Evolutionary conservation across 2,113 vertebrate species (phyloP), one percentile per base, ranked within the genome.

Genomic region (Etheostoma cragini): DNA sequence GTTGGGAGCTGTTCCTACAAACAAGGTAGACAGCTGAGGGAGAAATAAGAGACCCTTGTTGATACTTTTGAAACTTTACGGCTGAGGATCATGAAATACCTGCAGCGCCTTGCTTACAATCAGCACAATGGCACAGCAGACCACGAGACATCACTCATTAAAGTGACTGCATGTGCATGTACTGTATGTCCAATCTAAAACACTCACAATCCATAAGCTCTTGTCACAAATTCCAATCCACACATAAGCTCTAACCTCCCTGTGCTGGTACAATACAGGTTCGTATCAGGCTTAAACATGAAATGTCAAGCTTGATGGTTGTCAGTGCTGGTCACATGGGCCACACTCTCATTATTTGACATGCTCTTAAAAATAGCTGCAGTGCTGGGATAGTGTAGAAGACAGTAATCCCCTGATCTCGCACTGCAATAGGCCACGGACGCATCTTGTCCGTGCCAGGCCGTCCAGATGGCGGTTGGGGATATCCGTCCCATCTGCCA

Each of bases 401-500:
- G 66, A 87, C 86, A 81, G 79, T 93, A 93, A 94, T 93, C 92
- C 87, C 86, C 90, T 89, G 91, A 91, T 91, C 92, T 90, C 49
- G 61, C 83, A 63, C 74, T 72, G 75, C 81, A 67, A 78, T 69
- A 73, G 88, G 87, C 89, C 90, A 81, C 45, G 11, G 86, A 72
- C 54, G 62, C 80, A 80, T 76, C 80, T 84, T 49, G 68, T 78
- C 90, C 80, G 65, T 78, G 90, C 87, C 89, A 89, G 84, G 86
- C 77, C 21, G 88, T 87, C 91, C 93, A 93, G 93, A 93, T 93
- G 93, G 93, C 65, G 64, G 79, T 77, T 73, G 86, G 88, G 90
- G 91, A 94, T 93, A 93, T 93, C 89, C 84, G 46, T 71, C 82
- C 92, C 93, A 94, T 94, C 93, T 94, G 93, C 89, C 92, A 89